Evolutionary conservation across 2,113 vertebrate species (phyloP), one percentile per base, ranked within the genome.

Genomic region (Panurus biarmicus): DNA sequence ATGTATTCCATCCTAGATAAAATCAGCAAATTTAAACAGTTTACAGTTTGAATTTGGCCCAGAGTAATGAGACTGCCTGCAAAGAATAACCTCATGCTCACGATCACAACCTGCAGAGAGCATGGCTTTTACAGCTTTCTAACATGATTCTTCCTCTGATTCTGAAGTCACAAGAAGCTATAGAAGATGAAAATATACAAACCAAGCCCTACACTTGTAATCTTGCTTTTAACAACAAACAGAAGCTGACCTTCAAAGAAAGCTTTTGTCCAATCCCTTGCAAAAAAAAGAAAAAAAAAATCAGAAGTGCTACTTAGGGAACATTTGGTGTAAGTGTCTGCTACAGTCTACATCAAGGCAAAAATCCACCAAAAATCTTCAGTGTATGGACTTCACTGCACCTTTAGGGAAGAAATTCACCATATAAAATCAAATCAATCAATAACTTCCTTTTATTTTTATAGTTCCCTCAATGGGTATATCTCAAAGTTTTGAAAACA

Each of bases 221-320:
- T 86, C 56, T 73, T 70, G 33, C 35, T 66, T 87, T 85, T 69
- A 94, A 61, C 51, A 69, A 58, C 35, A 94, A 91, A 81, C 61
- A 79, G 48, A 94, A 91, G 54, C 36, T 92, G 82, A 94, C 89
- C 66, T 94, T 93, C 70, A 66, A 80, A 38, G 87, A 77, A 65
- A 75, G 11, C 29, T 36, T 95, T 93, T 94, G 90, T 83, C 70
- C 35, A 69, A 48, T 48, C 56, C 54, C 54, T 93, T 78, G 29
- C 18, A 64, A 64, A 77, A 87, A 95, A 95, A 64, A 64, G 62
- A 87, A 95, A 95, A 86, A 62, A 81, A 50, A 74, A 79, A 61
- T 40, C 29, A 74, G 35, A 77, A 84, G 24, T 35, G 15, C 21
- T 67, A 28, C 82, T 85, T 6, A 0, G 16, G 48, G 53, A 95